phyloP scores from a whole-genome alignment of 1,140 invertebrate species.

The Leptestheria dahalacensis region DNA sequence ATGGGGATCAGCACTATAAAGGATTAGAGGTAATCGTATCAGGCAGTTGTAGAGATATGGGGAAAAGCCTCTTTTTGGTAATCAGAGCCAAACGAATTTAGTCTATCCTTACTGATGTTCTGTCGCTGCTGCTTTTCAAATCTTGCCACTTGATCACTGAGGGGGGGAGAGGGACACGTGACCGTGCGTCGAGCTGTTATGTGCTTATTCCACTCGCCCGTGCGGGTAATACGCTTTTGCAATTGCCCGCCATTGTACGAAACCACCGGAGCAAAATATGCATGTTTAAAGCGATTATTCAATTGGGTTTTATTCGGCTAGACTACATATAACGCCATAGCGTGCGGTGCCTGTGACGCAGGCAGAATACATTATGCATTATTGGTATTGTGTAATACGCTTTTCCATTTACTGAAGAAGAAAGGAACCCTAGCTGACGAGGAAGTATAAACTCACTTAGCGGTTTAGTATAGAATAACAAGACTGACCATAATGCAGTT shows the following conservation, averaged over 20 bases:
- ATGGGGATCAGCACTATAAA: neutral
- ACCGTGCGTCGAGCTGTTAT: neutral
- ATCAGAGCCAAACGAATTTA: neutral
- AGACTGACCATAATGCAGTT: too few species aligned
- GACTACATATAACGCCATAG: too few species aligned
- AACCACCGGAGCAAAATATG: neutral
- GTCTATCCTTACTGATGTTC: neutral
- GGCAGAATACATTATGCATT: too few species aligned
- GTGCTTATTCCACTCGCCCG: neutral
- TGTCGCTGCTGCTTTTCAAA: neutral
- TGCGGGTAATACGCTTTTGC: neutral
- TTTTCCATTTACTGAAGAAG: too few species aligned
- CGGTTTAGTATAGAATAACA: too few species aligned
- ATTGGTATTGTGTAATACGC: too few species aligned
- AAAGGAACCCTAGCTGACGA: too few species aligned
- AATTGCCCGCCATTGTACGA: neutral
- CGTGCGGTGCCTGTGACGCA: too few species aligned
- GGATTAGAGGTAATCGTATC: neutral
- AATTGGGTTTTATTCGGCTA: neutral
- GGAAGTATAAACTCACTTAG: too few species aligned
- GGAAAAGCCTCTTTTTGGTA: neutral
- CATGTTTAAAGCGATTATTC: neutral
- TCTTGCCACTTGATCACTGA: neutral
- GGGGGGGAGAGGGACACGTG: neutral
- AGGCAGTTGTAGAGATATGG: neutral